Base-by-base conservation (phyloP, 1,140 invertebrate genomes). In the Drosophila triauraria region DNA sequence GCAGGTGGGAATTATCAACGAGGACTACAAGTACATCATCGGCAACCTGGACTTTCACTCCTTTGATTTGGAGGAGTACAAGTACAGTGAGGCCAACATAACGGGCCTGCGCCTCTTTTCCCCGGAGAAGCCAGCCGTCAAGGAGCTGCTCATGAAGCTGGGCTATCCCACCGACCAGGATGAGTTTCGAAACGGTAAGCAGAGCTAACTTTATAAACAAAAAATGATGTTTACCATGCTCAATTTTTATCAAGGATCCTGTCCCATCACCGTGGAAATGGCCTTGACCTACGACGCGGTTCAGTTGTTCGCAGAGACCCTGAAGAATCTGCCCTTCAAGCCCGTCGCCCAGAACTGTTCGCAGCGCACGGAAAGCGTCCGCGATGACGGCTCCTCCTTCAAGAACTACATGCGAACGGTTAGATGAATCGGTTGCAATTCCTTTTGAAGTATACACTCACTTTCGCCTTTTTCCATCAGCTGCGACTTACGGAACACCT, bases 21-120 rank as follows among this genome's bases (percentile, higher is more conserved):
- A 96, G 58, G 93, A 95, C 8, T 95, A 97, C 78, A 96, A 94
- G 74, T 97, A 96, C 78, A 95, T 98, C 25, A 95, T 98, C 27
- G 97, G 96, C 56, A 95, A 95, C 70, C 93, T 97, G 93, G 97
- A 98, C 93, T 94, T 98, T 48, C 96, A 98, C 76, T 96, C 95
- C 1, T 93, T 98, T 12, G 95, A 98, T 91, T 93, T 98, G 67
- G 95, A 88, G 42, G 85, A 88, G 63, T 98, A 95, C 93, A 96
- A 96, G 92, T 96, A 97, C 92, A 96, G 95, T 7, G 97, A 97
- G n/a, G 95, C 96, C 0, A 98, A 98, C 90, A 97, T 98, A 47
- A 97, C 97, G 42, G 96, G 93, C 9, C 93, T 97, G 46, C 93
- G 96, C 42, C 91, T 97, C 42, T 94, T 97, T 13, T 95, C 97